phyloP scores from a whole-genome alignment of 2,113 vertebrate species.

The Drymodes brunneopygia region DNA sequence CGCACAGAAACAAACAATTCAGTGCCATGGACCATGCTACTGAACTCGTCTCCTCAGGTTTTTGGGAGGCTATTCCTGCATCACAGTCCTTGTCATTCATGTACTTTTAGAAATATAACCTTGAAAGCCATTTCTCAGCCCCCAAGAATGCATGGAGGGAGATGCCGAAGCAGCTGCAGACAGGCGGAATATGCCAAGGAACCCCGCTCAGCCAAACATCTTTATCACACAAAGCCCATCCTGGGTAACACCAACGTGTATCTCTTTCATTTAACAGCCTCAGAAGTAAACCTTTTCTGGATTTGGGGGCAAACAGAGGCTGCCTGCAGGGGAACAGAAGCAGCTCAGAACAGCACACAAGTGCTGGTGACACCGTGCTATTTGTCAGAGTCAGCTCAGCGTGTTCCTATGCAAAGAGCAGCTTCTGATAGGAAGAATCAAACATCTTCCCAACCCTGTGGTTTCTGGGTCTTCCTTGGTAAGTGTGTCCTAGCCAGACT shows the following conservation, averaged over 20 bases:
- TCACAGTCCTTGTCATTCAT: background rate
- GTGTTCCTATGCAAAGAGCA: background rate
- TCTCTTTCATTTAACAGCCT: background rate
- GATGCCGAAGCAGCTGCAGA: background rate
- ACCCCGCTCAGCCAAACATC: accelerated
- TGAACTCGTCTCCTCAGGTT: background rate
- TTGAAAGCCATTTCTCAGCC: background rate
- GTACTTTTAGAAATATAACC: background rate
- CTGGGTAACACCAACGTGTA: accelerated
- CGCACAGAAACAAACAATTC: background rate
- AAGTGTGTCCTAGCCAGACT: background rate
- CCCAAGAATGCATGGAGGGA: accelerated
- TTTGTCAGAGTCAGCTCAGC: background rate
- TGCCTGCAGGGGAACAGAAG: background rate
- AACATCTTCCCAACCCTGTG: background rate
- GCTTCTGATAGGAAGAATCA: background rate
- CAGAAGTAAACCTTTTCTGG: background rate
- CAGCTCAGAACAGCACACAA: accelerated
- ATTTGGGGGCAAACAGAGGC: background rate
- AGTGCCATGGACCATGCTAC: accelerated
- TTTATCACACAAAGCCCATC: background rate
- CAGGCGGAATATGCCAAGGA: background rate
- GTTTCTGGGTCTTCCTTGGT: background rate
- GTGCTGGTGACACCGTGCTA: background rate
- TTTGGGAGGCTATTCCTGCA: background rate